A percentile compares a stretch with the other conserved stretches of the same genome.
These are phyloP conservation scores for Diplolepis rosae DNA, from an alignment of 2,888 invertebrate genomes.

Conservation along the genomic window DNA sequence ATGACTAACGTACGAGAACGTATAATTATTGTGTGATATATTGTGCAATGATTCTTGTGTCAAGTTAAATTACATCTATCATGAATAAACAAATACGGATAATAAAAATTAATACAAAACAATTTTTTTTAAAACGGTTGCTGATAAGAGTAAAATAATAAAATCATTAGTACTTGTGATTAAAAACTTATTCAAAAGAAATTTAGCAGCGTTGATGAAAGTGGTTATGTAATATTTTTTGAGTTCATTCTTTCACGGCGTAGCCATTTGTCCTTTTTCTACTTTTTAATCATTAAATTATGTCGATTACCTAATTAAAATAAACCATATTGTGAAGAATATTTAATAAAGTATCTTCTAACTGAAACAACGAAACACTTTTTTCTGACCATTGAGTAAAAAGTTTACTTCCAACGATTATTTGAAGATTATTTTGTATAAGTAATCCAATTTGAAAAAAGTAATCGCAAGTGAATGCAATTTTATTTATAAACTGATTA, in stretches of 20 bases:
- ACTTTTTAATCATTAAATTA: background rate
- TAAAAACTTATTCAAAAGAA: background rate
- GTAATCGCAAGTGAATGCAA: background rate
- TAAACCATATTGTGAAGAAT: background rate
- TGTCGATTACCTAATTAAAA: background rate
- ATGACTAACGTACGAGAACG: too few relatives aligned
- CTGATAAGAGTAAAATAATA: background rate
- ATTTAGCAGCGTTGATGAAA: background rate
- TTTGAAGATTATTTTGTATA: background rate
- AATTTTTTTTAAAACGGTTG: too few relatives aligned
- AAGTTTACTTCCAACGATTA: background rate
- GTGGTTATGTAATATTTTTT: background rate
- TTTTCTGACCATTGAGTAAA: background rate
- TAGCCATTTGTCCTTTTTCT: background rate
- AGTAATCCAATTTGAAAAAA: background rate
- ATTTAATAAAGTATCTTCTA: too few relatives aligned
- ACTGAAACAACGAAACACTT: background rate
- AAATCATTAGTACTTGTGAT: background rate
- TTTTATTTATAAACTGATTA: too few relatives aligned
- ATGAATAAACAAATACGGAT: too few relatives aligned
- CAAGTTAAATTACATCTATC: too few relatives aligned
- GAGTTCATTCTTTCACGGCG: background rate
- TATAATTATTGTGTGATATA: too few relatives aligned
- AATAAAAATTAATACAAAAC: too few relatives aligned
- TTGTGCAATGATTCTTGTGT: too few relatives aligned